Conservation (phyloP, 1,140 invertebrate species). For the Orius laevigatus region DNA sequence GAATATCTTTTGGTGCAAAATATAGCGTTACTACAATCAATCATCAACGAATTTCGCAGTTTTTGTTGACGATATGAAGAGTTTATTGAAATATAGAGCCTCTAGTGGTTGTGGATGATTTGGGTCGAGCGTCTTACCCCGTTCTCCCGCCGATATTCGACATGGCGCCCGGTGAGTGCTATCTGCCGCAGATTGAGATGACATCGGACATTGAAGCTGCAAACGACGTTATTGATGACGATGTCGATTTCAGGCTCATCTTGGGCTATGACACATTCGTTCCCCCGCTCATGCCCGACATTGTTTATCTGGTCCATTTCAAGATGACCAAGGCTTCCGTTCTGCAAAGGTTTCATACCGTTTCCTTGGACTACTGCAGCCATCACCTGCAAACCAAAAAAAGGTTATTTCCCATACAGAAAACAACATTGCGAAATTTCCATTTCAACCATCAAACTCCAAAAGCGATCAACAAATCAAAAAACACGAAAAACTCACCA, state of each 20-base stretch:
- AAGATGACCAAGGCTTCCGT: conserved; percentile 16
- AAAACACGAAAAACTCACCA: too few species aligned
- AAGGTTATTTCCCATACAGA: background rate
- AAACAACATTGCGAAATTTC: too few species aligned
- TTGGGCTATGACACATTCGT: background rate
- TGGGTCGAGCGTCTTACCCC: too few species aligned
- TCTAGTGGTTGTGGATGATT: too few species aligned
- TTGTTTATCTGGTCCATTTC: conserved; percentile 14
- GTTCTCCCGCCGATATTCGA: conserved; percentile 88
- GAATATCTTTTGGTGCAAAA: too few species aligned
- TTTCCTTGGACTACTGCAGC: conserved; percentile 18
- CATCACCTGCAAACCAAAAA: conserved; percentile 13
- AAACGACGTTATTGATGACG: conserved; percentile 96
- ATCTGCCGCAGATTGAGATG: conserved; percentile 93
- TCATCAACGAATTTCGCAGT: too few species aligned
- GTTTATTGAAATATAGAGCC: too few species aligned
- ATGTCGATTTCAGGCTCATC: conserved; percentile 55
- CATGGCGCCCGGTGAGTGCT: conserved; percentile 81
- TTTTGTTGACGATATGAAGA: too few species aligned
- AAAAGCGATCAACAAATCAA: too few species aligned
- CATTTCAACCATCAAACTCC: too few species aligned
- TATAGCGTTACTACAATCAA: too few species aligned
- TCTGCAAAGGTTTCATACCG: conserved; percentile 19
- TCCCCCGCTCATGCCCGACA: background rate
- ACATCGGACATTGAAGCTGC: conserved; percentile 91